Base-by-base conservation (phyloP, 2,797 vertebrate species). In the Falco naumanni region DNA sequence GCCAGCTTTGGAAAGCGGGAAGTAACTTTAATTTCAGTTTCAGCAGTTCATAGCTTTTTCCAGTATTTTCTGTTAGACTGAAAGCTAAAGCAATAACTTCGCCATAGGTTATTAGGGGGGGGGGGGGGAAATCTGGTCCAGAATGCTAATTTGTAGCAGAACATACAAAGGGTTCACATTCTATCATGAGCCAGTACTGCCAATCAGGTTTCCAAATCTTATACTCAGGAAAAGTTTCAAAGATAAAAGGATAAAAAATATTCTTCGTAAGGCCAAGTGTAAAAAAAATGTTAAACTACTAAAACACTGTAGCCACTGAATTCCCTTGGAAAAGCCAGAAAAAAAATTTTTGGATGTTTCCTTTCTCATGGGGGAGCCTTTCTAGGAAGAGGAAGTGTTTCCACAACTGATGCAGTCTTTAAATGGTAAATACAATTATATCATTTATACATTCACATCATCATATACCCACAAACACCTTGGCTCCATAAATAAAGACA, bases 51-150 rank as follows among this genome's bases (percentile, higher is more conserved):
- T 3, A 53, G 26, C 8, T 68, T 56, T 63, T 47, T 6, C 17
- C n/a, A 57, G 8, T 47, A 25, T 37, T 13, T 69, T 59, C 33
- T 31, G 39, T 37, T 61, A 61, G 66, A 51, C 37, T 51, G 31
- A 70, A 61, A 70, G 56, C 56, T 61, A 31, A 61, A 63, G 33
- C 16, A 71, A 4, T 13, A 70, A 84, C n/a, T 84, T 29, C 57
- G 4, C 39, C 0, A 0, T 6, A 60, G 5, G 34, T 37, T 76
- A 45, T 0, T 12, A 14, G 39, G 5, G 16, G 16, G 4, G 6
- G 60, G 12, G 37, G 25, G 12, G 17, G 6, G 41, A 41, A 39
- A 43, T 11, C 25, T 60, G 19, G 8, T 29, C n/a, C 74, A 26
- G 26, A 75, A 53, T 64, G 51, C n/a, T 59, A 48, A 48, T 39